phyloP scores from a whole-genome alignment of 2,113 vertebrate genomes.

The Cinclus mexicanus region DNA sequence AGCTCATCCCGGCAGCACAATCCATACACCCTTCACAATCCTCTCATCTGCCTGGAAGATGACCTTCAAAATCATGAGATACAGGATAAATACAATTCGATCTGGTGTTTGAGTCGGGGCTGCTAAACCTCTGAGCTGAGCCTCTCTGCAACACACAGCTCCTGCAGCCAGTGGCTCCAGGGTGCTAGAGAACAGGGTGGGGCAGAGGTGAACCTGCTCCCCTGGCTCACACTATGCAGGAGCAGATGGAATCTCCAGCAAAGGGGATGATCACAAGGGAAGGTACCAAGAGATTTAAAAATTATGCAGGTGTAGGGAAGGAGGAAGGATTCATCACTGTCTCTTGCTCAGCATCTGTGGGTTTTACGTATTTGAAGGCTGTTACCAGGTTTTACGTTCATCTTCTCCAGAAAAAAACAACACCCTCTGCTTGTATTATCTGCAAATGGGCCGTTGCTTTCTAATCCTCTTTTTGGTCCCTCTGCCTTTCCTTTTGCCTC shows the following conservation, averaged over 20 bases:
- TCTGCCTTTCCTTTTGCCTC: neutral
- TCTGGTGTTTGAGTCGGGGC: neutral
- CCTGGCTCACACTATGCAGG: fast-evolving
- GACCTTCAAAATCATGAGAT: neutral
- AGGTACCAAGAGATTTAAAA: neutral
- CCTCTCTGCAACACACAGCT: neutral
- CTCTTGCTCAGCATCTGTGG: neutral
- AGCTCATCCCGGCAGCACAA: neutral
- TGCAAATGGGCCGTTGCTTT: neutral
- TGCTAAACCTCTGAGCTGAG: neutral
- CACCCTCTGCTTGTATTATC: neutral
- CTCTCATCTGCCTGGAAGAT: neutral
- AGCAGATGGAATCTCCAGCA: neutral
- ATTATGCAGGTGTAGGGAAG: neutral
- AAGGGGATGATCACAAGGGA: neutral
- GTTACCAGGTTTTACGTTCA: fast-evolving
- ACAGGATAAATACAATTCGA: neutral
- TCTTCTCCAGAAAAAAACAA: neutral
- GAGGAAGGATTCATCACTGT: neutral
- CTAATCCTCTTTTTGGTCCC: neutral
- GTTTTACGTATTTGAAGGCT: neutral
- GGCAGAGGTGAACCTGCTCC: neutral
- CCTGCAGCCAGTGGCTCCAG: neutral
- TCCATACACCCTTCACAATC: fast-evolving
- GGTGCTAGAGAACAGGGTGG: fast-evolving